These are phyloP conservation scores for Corapipo altera DNA, from an alignment of 2,113 vertebrate species.

Conservation along the genomic window DNA sequence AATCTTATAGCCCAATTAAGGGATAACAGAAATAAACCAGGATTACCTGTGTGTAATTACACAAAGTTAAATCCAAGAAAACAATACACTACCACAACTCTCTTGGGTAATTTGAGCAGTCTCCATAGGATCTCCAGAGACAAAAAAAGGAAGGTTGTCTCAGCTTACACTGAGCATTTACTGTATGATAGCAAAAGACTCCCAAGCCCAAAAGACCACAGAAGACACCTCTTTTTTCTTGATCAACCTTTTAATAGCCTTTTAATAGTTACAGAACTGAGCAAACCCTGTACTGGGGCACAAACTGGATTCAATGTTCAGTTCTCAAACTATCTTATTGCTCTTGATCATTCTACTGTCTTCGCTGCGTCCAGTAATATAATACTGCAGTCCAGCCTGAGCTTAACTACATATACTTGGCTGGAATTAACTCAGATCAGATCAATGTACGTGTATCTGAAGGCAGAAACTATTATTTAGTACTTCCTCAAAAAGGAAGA, in stretches of 20 bases:
- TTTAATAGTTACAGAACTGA: neutral
- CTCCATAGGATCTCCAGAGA: neutral
- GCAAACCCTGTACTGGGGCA: neutral
- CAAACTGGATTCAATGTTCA: neutral
- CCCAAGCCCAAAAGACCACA: neutral
- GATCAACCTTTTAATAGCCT: neutral
- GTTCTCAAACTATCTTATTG: neutral
- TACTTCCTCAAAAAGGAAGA: neutral
- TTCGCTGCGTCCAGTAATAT: neutral
- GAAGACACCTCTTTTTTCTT: neutral
- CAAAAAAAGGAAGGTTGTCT: neutral
- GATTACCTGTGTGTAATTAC: slow-evolving; percentile 44
- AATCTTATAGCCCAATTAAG: slow-evolving; percentile 39
- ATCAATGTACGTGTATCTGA: neutral
- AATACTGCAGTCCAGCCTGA: neutral
- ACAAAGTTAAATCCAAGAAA: slow-evolving; percentile 33
- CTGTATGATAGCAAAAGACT: neutral
- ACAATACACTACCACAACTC: neutral
- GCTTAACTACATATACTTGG: neutral
- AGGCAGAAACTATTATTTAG: neutral
- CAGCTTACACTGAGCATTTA: neutral
- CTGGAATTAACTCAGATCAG: neutral
- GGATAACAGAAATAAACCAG: slow-evolving; percentile 62
- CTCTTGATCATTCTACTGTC: neutral
- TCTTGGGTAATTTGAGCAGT: neutral